These are phyloP conservation scores for Lutraria lutraria DNA, from an alignment of 2,888 invertebrate genomes.

Conservation along the genomic window DNA sequence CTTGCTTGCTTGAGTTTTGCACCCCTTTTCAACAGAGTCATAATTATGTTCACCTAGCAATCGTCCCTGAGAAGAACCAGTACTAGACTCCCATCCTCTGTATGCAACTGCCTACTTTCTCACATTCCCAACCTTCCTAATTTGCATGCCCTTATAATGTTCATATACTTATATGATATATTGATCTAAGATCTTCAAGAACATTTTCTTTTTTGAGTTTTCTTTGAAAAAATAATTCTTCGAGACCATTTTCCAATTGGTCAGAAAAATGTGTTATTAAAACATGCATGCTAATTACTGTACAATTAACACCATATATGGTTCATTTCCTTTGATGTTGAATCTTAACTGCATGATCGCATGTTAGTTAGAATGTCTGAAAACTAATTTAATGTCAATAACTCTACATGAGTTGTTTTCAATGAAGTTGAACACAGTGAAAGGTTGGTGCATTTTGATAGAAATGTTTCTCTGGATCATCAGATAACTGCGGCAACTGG, in stretches of 20 bases:
- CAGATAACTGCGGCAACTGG: neutral
- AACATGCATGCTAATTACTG: neutral
- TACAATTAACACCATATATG: neutral
- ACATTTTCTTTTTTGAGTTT: no score
- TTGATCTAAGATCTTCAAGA: no score
- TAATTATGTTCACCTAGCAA: no score
- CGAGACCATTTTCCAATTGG: neutral
- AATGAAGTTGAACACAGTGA: neutral
- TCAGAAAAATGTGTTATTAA: neutral
- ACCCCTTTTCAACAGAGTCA: no score
- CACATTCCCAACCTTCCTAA: no score
- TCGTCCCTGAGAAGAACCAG: no score
- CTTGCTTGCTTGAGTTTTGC: no score
- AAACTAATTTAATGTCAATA: slow-evolving; percentile 20
- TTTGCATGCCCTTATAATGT: no score
- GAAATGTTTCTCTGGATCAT: neutral
- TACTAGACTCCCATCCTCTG: no score
- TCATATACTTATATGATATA: no score
- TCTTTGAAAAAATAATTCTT: no score
- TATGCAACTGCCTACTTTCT: no score
- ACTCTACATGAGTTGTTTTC: neutral
- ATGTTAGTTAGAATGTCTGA: neutral
- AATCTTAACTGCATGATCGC: neutral
- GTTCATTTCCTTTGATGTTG: neutral
- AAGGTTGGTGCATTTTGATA: neutral